phyloP scores from a whole-genome alignment of 1,140 invertebrate genomes.

The Apocrypta bakeri region DNA sequence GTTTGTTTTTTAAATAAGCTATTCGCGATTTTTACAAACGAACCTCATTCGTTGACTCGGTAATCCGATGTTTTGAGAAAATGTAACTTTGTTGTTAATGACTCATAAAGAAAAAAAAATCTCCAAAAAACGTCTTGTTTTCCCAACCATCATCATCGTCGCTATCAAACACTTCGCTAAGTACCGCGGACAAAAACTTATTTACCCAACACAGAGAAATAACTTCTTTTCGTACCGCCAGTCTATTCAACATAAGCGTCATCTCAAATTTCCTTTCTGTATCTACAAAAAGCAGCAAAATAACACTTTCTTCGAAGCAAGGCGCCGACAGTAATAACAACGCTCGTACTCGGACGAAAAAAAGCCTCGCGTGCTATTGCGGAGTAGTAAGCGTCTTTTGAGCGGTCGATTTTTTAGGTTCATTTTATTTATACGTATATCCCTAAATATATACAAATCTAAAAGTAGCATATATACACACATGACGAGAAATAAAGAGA shows the following conservation, averaged over 20 bases:
- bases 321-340: background rate
- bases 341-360: background rate
- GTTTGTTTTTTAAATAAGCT: too few relatives aligned
- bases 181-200: background rate
- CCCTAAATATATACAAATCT: too few relatives aligned
- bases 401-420: conserved; percentile 9
- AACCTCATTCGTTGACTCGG: background rate
- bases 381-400: background rate
- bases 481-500: background rate
- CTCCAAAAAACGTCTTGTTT: background rate
- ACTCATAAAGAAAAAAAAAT: background rate
- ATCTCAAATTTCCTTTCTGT: background rate
- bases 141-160: background rate
- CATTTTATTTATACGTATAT: conserved; percentile 21
- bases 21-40: too few relatives aligned
- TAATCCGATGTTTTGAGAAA: background rate
- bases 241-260: background rate
- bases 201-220: background rate
- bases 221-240: background rate
- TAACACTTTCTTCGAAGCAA: background rate
- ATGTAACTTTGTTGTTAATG: background rate
- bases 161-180: background rate
- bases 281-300: background rate
- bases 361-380: conserved; percentile 17
- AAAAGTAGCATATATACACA: too few relatives aligned